Conservation (phyloP, 2,797 vertebrate genomes). For the Danio jaintianensis region DNA sequence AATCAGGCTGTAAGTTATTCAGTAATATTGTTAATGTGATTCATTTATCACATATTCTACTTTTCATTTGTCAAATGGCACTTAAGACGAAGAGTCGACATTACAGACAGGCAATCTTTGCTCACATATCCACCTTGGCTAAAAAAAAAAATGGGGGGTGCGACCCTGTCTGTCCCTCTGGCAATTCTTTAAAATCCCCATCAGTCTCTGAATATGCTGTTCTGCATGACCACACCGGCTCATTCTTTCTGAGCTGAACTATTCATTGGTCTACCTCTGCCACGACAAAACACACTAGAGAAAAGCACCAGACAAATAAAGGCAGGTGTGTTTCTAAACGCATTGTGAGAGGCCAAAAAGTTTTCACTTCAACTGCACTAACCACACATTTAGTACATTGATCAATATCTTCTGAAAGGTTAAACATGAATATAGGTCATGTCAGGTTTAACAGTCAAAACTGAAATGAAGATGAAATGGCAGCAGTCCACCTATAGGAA, state of each 20-base stretch:
- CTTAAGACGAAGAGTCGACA: slow-evolving; percentile 4
- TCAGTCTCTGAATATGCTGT: slow-evolving; percentile 25
- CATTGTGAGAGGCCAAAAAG: slow-evolving; percentile 5
- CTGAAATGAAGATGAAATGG: slow-evolving; percentile 15
- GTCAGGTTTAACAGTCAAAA: slow-evolving; percentile 19
- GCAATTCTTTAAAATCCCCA: slow-evolving; percentile 22
- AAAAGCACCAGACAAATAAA: slow-evolving; percentile 27
- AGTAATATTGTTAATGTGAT: slow-evolving; percentile 24
- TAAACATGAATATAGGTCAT: background rate
- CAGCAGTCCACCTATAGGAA: slow-evolving; percentile 4
- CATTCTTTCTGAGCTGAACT: slow-evolving; percentile 38
- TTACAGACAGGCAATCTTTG: slow-evolving; percentile 30
- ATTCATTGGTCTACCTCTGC: slow-evolving; percentile 33
- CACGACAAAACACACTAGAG: slow-evolving; percentile 2
- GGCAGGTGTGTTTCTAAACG: slow-evolving; percentile 20
- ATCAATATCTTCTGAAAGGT: background rate
- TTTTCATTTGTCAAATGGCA: slow-evolving; percentile 27
- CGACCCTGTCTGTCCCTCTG: slow-evolving; percentile 32
- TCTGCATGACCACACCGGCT: slow-evolving; percentile 38
- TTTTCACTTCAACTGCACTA: background rate
- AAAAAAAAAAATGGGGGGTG: slow-evolving; percentile 10
- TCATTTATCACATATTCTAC: slow-evolving; percentile 18
- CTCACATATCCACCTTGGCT: slow-evolving; percentile 5
- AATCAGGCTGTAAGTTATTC: slow-evolving; percentile 35
- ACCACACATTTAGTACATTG: slow-evolving; percentile 5